These are phyloP conservation scores for Bos indicus DNA, from an alignment of 2,113 vertebrate species.

Conservation along the genomic window DNA sequence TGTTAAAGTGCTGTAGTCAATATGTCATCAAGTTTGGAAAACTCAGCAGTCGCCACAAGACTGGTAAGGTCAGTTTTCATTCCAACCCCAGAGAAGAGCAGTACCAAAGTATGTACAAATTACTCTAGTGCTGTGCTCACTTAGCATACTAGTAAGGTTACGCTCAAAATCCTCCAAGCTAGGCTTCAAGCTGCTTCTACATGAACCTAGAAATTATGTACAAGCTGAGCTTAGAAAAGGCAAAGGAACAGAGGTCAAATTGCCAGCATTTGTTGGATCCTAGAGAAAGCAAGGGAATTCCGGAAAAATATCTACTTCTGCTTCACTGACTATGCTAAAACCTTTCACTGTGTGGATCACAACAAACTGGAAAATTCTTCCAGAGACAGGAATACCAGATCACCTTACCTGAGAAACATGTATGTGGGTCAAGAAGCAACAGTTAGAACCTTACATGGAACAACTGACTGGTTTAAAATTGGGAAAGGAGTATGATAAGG, in stretches of 20 bases:
- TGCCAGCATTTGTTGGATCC: not conserved
- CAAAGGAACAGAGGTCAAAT: not conserved
- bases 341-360: not conserved
- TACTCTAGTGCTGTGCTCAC: not conserved
- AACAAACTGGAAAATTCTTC: not conserved
- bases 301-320: not conserved
- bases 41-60: not conserved
- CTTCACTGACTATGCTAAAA: not conserved
- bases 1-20: no score
- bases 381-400: not conserved
- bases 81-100: not conserved
- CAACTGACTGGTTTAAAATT: not conserved
- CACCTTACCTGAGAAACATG: not conserved
- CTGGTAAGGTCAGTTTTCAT: not conserved
- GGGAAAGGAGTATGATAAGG: not conserved
- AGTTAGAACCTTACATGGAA: not conserved
- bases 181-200: not conserved
- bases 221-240: not conserved
- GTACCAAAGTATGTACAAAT: not conserved
- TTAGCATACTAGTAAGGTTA: not conserved
- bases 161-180: not conserved
- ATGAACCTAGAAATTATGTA: not conserved
- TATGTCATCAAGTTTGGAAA: no score
- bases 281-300: not conserved
- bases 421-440: not conserved